Base-by-base conservation (phyloP, 2,797 vertebrate genomes). In the Nyctalus aviator region DNA sequence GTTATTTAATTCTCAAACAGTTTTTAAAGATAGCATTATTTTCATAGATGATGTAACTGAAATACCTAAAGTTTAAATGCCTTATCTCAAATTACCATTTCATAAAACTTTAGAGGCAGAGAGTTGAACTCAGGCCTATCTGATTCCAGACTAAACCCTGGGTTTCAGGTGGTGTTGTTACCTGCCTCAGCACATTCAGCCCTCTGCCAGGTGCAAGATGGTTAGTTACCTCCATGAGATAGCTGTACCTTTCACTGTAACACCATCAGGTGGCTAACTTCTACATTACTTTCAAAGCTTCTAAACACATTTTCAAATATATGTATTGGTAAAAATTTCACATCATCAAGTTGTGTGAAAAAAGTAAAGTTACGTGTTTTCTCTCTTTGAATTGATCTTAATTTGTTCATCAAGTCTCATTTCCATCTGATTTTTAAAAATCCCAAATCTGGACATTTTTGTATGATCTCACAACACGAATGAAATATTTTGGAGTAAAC, bases 1-100 rank as follows among this genome's bases (percentile, higher is more conserved):
- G 11, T 85, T 68, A 84, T 83, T 92, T 68, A 94, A 90, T 76
- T 92, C 30, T 17, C 11, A 50, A 69, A 59, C 27, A 37, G 25
- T 35, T 89, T 84, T 72, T 71, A 27, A 86, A 90, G 57, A 78
- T 21, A 48, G 30, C 3, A 21, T 84, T 86, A 76, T 48, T 84
- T 93, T 93, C 27, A 66, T 59, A 83, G 48, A 79, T 30, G 23
- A 72, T 20, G 25, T 59, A 64, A 86, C 14, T 69, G 41, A 84
- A 72, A 27, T 9, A 25, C 66, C 35, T 13, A 66, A 84, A 15
- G 30, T 62, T 88, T 37, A 91, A 84, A 82, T 72, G n/a, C 44
- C 21, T 84, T 20, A 1, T 82, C n/a, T 77, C 27, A 50, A 32
- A 44, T 69, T 55, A 41, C 8, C 15, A 18, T 53, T 14, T 86